Conservation (phyloP, 2,888 invertebrate species). For the Ochropleura leucogaster region DNA sequence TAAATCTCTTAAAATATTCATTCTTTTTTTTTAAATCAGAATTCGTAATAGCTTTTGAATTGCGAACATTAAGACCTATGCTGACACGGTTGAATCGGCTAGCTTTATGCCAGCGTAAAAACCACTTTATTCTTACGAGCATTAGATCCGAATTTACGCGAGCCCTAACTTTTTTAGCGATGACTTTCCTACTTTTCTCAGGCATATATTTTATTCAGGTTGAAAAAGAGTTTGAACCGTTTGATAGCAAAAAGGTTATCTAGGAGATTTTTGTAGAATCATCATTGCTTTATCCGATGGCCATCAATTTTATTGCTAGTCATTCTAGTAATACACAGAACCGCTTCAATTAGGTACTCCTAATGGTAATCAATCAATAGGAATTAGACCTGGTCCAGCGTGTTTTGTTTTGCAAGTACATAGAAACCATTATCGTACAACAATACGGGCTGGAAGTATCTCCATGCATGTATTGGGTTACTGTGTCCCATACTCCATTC, state of each 20-base stretch:
- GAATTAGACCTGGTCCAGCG: conserved; percentile 3
- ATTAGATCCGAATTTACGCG: conserved; percentile 30
- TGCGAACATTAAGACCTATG: conserved; percentile 52
- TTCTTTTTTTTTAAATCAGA: conserved; percentile 28
- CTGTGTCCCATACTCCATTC: too few relatives aligned
- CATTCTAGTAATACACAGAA: neutral
- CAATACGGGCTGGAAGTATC: neutral
- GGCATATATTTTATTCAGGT: conserved; percentile 31
- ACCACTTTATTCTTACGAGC: conserved; percentile 23
- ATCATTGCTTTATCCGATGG: neutral
- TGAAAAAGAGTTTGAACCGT: conserved; percentile 31
- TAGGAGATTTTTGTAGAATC: neutral
- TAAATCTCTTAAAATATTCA: conserved; percentile 31
- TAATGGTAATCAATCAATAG: conserved; percentile 42
- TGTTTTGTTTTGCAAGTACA: conserved; percentile 12
- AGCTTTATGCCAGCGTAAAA: conserved; percentile 40
- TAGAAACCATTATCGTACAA: neutral
- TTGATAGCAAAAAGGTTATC: conserved; percentile 18
- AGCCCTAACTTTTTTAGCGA: conserved; percentile 10
- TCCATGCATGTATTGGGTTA: too few relatives aligned
- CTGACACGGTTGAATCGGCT: conserved; percentile 57
- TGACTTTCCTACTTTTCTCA: conserved; percentile 12
- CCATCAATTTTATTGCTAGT: conserved; percentile 2
- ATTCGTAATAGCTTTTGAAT: conserved; percentile 44
- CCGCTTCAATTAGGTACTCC: neutral